These are phyloP conservation scores for Gymnopithys bicolor DNA, from an alignment of 2,797 vertebrate genomes.

Conservation along the genomic window DNA sequence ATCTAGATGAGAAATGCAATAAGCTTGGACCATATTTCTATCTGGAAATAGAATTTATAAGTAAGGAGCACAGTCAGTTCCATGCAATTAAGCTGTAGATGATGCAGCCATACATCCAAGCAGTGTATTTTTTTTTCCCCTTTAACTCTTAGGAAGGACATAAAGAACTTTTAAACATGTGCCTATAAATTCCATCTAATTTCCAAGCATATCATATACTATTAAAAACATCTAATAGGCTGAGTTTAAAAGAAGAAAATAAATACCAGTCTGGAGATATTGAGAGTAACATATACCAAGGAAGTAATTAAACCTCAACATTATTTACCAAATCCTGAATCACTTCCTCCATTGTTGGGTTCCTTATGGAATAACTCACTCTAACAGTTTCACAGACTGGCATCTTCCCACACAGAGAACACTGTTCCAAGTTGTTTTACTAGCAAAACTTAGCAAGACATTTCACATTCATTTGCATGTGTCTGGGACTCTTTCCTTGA, in stretches of 20 bases:
- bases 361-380: neutral
- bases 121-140: neutral
- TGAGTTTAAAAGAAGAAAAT: neutral
- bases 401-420: neutral
- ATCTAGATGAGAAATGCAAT: neutral
- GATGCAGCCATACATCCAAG: neutral
- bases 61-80: neutral
- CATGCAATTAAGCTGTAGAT: neutral
- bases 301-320: neutral
- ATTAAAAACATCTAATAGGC: neutral
- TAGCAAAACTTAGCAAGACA: neutral
- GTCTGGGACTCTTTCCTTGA: neutral
- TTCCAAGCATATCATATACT: neutral
- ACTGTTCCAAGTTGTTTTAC: neutral
- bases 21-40: neutral
- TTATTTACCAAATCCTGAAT: neutral
- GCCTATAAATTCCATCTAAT: neutral
- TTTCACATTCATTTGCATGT: conserved; percentile 2
- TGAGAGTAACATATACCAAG: neutral
- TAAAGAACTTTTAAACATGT: neutral
- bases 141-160: neutral
- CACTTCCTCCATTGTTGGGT: neutral
- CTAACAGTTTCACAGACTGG: neutral
- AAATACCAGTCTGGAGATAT: neutral
- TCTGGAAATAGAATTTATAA: neutral